phyloP scores from a whole-genome alignment of 2,113 vertebrate genomes.

The Lycaon pictus region DNA sequence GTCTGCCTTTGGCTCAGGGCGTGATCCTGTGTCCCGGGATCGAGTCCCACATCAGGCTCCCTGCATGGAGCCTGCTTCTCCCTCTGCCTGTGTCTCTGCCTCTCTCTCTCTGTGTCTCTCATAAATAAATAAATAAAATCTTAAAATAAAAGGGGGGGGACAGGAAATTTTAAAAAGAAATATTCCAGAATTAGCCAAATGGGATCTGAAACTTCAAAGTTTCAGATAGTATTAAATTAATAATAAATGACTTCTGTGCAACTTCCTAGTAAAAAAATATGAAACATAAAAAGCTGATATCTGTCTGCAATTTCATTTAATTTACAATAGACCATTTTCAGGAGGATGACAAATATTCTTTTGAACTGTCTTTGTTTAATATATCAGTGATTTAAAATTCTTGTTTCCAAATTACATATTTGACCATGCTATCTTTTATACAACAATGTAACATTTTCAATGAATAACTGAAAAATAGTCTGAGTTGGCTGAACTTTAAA shows the following conservation, averaged over 20 bases:
- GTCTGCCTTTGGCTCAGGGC: too few species aligned
- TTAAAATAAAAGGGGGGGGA: background rate
- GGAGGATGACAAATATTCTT: background rate
- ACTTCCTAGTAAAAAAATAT: constrained; percentile 42
- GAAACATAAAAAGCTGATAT: constrained; percentile 27
- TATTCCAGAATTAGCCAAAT: background rate
- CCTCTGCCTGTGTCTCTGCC: too few species aligned
- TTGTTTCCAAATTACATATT: background rate
- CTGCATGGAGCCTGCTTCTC: too few species aligned
- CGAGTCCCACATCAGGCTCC: too few species aligned
- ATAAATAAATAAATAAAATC: too few species aligned
- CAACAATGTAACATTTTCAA: background rate
- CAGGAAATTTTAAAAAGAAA: background rate
- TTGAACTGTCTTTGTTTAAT: constrained; percentile 23
- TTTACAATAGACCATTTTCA: constrained; percentile 26
- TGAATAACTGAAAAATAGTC: constrained; percentile 17
- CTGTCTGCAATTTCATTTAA: background rate
- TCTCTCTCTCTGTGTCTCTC: too few species aligned
- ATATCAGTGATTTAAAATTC: constrained; percentile 5
- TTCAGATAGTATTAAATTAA: background rate
- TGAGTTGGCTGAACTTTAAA: background rate
- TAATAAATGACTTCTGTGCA: background rate
- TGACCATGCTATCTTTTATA: background rate
- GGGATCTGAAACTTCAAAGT: background rate
- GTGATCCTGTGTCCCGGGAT: too few species aligned